Percentiles rank a stretch among this genome's conserved stretches.
phyloP scores from a whole-genome alignment of 2,888 invertebrate species.

The Calephelis perditalis region DNA sequence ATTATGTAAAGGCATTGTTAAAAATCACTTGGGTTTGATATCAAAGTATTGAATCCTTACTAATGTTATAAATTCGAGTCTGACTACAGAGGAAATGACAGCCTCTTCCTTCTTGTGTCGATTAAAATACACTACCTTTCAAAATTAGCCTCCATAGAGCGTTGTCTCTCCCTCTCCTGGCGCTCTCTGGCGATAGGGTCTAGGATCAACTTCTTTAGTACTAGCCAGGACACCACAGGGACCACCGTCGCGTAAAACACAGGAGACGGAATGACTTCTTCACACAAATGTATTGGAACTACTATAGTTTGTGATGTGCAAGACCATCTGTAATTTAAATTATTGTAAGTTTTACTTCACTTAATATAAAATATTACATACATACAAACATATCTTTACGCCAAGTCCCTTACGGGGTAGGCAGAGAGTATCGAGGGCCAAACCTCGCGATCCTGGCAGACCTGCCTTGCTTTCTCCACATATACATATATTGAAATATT shows the following conservation, averaged over 20 bases:
- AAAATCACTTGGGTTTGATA: too few species aligned
- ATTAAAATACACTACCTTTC: conserved; percentile 63
- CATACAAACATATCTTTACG: too few species aligned
- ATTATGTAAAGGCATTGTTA: too few species aligned
- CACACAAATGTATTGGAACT: conserved; percentile 93
- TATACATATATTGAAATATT: too few species aligned
- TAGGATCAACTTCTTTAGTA: conserved; percentile 90
- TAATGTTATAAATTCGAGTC: too few species aligned
- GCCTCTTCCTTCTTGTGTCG: too few species aligned
- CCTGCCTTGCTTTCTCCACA: too few species aligned
- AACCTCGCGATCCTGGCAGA: too few species aligned
- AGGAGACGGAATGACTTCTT: conserved; percentile 92
- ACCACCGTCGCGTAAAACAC: conserved; percentile 95
- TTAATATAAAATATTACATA: neutral
- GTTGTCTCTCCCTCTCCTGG: conserved; percentile 87
- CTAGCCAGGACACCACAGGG: conserved; percentile 89
- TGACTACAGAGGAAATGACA: too few species aligned
- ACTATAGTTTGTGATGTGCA: conserved; percentile 92
- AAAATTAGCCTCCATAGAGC: conserved; percentile 88
- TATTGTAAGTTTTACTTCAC: neutral
- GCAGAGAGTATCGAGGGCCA: too few species aligned
- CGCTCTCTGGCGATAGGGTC: conserved; percentile 90
- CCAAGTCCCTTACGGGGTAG: too few species aligned
- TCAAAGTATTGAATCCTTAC: too few species aligned
- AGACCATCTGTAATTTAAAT: conserved; percentile 79